Percentiles rank a stretch among this genome's conserved stretches.
Conservation (phyloP, 2,113 vertebrate genomes). For the Genyomyrus donnyi region DNA sequence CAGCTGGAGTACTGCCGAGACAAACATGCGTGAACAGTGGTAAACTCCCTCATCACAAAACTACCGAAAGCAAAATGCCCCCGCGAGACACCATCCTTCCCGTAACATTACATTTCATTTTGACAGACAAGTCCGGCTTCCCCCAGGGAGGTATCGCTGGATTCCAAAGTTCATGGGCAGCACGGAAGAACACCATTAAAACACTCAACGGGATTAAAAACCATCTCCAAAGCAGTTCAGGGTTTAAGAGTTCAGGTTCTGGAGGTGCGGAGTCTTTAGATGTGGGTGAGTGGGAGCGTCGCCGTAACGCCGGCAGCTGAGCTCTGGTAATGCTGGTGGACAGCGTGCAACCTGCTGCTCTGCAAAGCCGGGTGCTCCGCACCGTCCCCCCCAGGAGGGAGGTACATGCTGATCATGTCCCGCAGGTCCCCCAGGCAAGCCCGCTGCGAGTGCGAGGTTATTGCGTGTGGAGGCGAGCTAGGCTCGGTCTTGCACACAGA, state of each 20-base stretch:
- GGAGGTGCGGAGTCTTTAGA: constrained; percentile 68
- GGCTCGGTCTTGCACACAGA: constrained; percentile 92
- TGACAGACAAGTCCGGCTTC: constrained; percentile 59
- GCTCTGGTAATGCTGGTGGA: constrained; percentile 93
- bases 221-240: constrained; percentile 38
- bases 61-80: background rate
- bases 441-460: constrained; percentile 89
- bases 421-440: constrained; percentile 93
- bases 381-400: constrained; percentile 88
- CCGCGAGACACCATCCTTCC: background rate
- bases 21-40: background rate
- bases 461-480: constrained; percentile 88
- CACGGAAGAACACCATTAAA: constrained; percentile 43
- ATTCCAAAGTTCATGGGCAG: constrained; percentile 41
- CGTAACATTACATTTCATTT: constrained; percentile 47
- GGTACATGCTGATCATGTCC: constrained; percentile 99
- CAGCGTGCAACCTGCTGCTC: constrained; percentile 83
- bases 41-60: background rate
- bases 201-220: constrained; percentile 50
- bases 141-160: constrained; percentile 36
- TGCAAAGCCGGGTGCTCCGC: constrained; percentile 81
- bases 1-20: background rate
- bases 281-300: constrained; percentile 94
- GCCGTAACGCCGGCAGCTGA: constrained; percentile 86
- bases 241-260: constrained; percentile 65